A percentile compares a stretch with the other conserved stretches of the same genome.
Conservation (phyloP, 2,888 invertebrate species). For the Cosmia pyralina region DNA sequence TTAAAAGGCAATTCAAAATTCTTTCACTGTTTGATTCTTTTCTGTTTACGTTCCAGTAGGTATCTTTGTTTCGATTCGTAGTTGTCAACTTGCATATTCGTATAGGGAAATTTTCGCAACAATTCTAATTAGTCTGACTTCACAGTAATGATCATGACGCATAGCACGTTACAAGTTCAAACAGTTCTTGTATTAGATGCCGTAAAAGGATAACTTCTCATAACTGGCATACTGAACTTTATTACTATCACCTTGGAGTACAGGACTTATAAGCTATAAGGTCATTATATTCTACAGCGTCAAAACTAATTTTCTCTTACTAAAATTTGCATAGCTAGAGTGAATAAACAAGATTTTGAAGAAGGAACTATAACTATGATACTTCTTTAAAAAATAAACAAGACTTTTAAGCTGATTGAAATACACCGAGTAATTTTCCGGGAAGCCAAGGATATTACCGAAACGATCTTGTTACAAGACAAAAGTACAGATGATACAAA, state of each 20-base stretch:
- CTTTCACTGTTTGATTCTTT: slow-evolving; percentile 22
- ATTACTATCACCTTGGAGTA: background rate
- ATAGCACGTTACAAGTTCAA: slow-evolving; percentile 31
- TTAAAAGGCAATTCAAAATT: slow-evolving; percentile 33
- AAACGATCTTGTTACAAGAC: slow-evolving; percentile 27
- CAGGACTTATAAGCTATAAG: background rate
- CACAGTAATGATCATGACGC: slow-evolving; percentile 39
- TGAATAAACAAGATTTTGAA: slow-evolving; percentile 2
- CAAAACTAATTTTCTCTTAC: background rate
- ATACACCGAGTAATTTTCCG: slow-evolving; percentile 24
- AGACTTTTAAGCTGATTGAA: slow-evolving; percentile 19
- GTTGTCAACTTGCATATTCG: slow-evolving; percentile 9
- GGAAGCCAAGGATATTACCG: slow-evolving; percentile 28
- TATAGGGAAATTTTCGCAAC: slow-evolving; percentile 37
- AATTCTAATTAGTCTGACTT: slow-evolving; percentile 45
- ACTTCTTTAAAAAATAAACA: slow-evolving; percentile 20
- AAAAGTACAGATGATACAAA: slow-evolving; percentile 20
- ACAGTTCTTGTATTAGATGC: slow-evolving; percentile 25
- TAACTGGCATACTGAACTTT: slow-evolving; percentile 17
- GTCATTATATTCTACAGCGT: background rate
- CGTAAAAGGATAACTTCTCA: slow-evolving; percentile 24
- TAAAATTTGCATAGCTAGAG: background rate
- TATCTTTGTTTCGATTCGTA: slow-evolving; percentile 23
- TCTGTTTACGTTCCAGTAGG: slow-evolving; percentile 17
- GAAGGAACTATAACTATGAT: slow-evolving; percentile 11